These are phyloP conservation scores for Dorcus hopei DNA, from an alignment of 2,888 invertebrate species.

Conservation along the genomic window DNA sequence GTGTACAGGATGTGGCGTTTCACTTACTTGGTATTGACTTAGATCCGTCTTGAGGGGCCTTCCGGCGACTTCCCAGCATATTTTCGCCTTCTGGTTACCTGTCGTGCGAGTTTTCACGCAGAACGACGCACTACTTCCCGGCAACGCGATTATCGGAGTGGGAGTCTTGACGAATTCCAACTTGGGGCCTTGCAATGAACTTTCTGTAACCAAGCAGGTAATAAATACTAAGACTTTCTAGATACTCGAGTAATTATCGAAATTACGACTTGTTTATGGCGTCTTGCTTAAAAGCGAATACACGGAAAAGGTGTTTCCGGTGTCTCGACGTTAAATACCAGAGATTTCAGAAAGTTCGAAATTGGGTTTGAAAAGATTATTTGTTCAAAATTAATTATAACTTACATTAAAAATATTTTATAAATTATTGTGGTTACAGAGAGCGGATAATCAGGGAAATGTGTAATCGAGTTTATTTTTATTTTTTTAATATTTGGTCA, in stretches of 20 bases:
- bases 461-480: too few relatives aligned
- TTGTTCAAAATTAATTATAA: too few relatives aligned
- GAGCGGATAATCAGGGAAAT: too few relatives aligned
- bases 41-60: slow-evolving; percentile 28
- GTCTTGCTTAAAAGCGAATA: neutral
- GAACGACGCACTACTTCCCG: slow-evolving; percentile 55
- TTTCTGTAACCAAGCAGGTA: slow-evolving; percentile 6
- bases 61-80: slow-evolving; percentile 59
- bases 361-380: too few relatives aligned
- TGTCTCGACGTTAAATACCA: too few relatives aligned
- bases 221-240: neutral
- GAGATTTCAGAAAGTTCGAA: too few relatives aligned
- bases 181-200: slow-evolving; percentile 12
- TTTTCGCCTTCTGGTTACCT: slow-evolving; percentile 42
- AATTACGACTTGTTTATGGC: neutral
- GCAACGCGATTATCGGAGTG: slow-evolving; percentile 51
- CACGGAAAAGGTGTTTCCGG: neutral
- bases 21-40: slow-evolving; percentile 36
- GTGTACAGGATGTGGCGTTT: neutral
- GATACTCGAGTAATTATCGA: neutral
- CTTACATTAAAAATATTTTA: too few relatives aligned
- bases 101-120: slow-evolving; percentile 53
- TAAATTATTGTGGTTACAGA: too few relatives aligned
- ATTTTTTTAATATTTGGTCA: too few relatives aligned
- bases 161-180: slow-evolving; percentile 56